Evolutionary conservation across 2,113 vertebrate species (phyloP).

Genomic region (Globicephala melas): DNA sequence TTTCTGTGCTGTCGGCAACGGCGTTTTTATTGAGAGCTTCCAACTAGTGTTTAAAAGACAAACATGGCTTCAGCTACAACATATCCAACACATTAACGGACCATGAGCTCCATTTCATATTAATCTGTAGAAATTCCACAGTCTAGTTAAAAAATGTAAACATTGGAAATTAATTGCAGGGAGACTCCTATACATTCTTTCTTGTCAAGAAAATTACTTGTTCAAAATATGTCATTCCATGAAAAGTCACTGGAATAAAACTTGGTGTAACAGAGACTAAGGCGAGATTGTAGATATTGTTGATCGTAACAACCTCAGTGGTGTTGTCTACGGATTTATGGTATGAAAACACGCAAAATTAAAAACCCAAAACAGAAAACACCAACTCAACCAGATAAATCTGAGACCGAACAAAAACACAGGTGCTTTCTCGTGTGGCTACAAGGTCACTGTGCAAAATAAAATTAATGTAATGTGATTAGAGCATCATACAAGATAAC

Average conservation of each 20-base stretch:
- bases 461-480: slow-evolving; percentile 52
- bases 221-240: slow-evolving; percentile 73
- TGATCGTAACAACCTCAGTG: slow-evolving; percentile 23
- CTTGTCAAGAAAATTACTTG: slow-evolving; percentile 83
- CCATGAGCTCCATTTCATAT: slow-evolving; percentile 78
- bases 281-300: background rate
- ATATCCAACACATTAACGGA: slow-evolving; percentile 73
- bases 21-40: slow-evolving; percentile 75
- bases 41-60: slow-evolving; percentile 77
- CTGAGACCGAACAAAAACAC: slow-evolving; percentile 74
- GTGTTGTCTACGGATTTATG: slow-evolving; percentile 21
- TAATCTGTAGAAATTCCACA: slow-evolving; percentile 83
- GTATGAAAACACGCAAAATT: slow-evolving; percentile 54
- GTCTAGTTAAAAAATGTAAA: slow-evolving; percentile 90
- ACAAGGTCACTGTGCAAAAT: slow-evolving; percentile 81
- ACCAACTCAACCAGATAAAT: slow-evolving; percentile 69
- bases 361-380: slow-evolving; percentile 41
- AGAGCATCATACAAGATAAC: slow-evolving; percentile 59
- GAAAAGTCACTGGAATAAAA: slow-evolving; percentile 64
- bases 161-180: slow-evolving; percentile 86
- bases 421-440: slow-evolving; percentile 74
- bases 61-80: slow-evolving; percentile 75
- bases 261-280: slow-evolving; percentile 55
- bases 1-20: slow-evolving; percentile 61
- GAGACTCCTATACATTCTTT: slow-evolving; percentile 87